These are phyloP conservation scores for Calliphora vomitoria DNA, from an alignment of 2,888 invertebrate species.

Conservation along the genomic window DNA sequence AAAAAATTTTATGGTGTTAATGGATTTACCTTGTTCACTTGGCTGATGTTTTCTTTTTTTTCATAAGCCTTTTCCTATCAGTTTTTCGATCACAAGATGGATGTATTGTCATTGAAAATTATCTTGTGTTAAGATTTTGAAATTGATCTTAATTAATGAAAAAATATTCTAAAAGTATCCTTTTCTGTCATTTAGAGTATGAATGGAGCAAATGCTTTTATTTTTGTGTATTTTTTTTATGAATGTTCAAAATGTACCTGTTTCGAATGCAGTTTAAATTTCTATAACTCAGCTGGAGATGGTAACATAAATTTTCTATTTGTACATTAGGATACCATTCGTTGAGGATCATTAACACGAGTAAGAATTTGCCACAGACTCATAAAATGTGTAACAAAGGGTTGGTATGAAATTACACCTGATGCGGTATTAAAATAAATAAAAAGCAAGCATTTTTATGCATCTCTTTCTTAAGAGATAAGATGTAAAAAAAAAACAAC, in stretches of 20 bases:
- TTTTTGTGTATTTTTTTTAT: neutral
- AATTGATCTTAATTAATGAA: slow-evolving; percentile 74
- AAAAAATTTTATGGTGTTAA: slow-evolving; percentile 53
- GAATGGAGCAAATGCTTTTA: slow-evolving; percentile 28
- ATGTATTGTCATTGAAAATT: slow-evolving; percentile 65
- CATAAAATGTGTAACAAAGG: slow-evolving; percentile 72
- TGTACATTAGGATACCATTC: neutral
- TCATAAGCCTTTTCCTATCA: slow-evolving; percentile 49
- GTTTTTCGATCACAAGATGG: slow-evolving; percentile 68
- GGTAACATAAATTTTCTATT: slow-evolving; percentile 47
- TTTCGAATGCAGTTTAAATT: slow-evolving; percentile 38
- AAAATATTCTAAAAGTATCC: slow-evolving; percentile 1
- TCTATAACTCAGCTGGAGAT: slow-evolving; percentile 69
- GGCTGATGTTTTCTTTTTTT: slow-evolving; percentile 24
- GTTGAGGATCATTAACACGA: slow-evolving; percentile 27
- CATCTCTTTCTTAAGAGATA: slow-evolving; percentile 20
- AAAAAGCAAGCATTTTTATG: slow-evolving; percentile 5
- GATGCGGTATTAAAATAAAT: slow-evolving; percentile 31
- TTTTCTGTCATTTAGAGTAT: neutral
- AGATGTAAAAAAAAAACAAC: neutral
- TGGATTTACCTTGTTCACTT: slow-evolving; percentile 61
- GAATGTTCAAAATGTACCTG: slow-evolving; percentile 55
- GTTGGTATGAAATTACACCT: slow-evolving; percentile 69
- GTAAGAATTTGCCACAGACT: slow-evolving; percentile 47
- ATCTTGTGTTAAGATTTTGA: slow-evolving; percentile 68